Base-by-base conservation (phyloP, 2,113 vertebrate genomes). In the Microcebus murinus region DNA sequence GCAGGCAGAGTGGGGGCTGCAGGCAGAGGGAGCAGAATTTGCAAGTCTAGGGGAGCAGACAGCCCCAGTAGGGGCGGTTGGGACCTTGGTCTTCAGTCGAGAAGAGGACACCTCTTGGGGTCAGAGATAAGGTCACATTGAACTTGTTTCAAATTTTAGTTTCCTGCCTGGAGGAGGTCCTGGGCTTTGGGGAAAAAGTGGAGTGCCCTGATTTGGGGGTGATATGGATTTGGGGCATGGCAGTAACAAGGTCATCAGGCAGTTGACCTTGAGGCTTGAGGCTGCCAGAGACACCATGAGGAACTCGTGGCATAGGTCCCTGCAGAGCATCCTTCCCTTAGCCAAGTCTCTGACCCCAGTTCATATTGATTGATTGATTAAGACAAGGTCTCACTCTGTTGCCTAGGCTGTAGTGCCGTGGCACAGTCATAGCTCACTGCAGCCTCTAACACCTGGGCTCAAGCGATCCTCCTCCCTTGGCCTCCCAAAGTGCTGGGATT, bases 41-140 rank as follows among this genome's bases (percentile, higher is more conserved):
- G 2, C 6, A 29, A 42, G 57, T 11, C 0, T 1, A 20, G 15
- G 48, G 34, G 4, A 68, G 48, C 34, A 1, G 48, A 8, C 39
- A 59, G 12, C 15, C 3, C 8, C 0, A 14, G 3, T 27, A 52
- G 1, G 76, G n/a, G n/a, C 3, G 4, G 3, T 39, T 13, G 5
- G 21, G 13, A 52, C 13, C n/a, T 27, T 74, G 21, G 25, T 67
- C 14, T 71, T n/a, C 34, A 11, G 8, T 48, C 31, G 11, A 1
- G 3, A 73, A n/a, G 48, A 55, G 31, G 57, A 10, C 6, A 48
- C 63, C 31, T 91, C 42, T 29, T 4, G 10, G 27, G 34, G 48
- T 67, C 68, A 59, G 55, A 94, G 55, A 42, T 34, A 76, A 84
- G 23, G 39, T 71, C 21, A 39, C 25, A 8, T 59, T 79, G 21